phyloP scores from a whole-genome alignment of 2,888 invertebrate genomes.

The Cylindroiulus punctatus region DNA sequence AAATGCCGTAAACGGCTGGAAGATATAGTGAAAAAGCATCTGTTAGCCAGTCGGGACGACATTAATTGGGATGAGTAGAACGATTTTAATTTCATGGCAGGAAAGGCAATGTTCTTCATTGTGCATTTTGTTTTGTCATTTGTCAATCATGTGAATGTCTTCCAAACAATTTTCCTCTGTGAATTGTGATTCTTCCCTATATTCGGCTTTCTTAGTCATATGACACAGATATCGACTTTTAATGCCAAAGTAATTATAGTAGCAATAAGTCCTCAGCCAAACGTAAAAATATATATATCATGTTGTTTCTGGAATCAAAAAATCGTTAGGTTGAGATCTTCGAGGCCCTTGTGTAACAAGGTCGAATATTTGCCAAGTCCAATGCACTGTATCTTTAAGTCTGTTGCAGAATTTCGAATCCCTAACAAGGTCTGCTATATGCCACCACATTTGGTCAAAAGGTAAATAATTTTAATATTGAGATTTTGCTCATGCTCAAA shows the following conservation, averaged over 20 bases:
- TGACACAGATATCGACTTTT: background rate
- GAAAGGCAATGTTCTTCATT: background rate
- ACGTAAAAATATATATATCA: background rate
- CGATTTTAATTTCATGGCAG: background rate
- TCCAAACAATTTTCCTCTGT: background rate
- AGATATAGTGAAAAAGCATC: slow-evolving; percentile 63
- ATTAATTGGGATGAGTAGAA: slow-evolving; percentile 56
- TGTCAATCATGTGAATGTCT: background rate
- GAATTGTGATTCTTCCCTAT: background rate
- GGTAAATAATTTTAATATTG: background rate
- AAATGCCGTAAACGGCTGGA: slow-evolving; percentile 69
- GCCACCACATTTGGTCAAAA: no score
- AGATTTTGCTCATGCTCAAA: no score
- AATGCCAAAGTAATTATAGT: background rate
- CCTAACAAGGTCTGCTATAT: no score
- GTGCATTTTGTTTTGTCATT: background rate
- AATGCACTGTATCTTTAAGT: no score
- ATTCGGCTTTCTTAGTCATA: background rate
- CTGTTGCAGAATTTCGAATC: no score
- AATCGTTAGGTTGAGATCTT: no score
- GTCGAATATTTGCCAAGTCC: no score
- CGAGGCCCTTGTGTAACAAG: no score
- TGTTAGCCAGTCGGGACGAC: slow-evolving; percentile 55
- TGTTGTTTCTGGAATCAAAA: background rate
- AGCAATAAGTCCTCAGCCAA: background rate